phyloP scores from a whole-genome alignment of 2,888 invertebrate species.

The Diabrotica balteata region DNA sequence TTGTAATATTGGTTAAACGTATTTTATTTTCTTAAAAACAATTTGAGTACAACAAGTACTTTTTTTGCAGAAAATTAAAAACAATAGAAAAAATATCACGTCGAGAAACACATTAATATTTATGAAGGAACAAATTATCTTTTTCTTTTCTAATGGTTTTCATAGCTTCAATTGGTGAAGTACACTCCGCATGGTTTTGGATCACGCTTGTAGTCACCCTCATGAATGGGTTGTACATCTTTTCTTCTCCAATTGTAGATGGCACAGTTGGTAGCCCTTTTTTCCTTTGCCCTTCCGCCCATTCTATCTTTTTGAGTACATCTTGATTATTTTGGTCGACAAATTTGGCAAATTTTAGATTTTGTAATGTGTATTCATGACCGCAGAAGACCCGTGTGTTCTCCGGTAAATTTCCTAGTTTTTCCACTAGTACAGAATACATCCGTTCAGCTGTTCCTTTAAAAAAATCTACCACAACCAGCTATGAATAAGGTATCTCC shows the following conservation, averaged over 20 bases:
- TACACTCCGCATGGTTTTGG: conserved; percentile 70
- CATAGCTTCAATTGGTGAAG: conserved; percentile 79
- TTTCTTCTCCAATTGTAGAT: conserved; percentile 90
- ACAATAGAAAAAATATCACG: too few relatives aligned
- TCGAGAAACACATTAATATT: neutral
- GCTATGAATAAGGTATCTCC: conserved; percentile 96
- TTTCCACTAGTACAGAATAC: conserved; percentile 82
- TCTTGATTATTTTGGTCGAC: conserved; percentile 86
- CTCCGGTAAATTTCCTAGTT: conserved; percentile 81
- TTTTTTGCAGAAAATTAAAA: too few relatives aligned
- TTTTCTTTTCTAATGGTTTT: conserved; percentile 79
- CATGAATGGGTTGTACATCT: conserved; percentile 93
- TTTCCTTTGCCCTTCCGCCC: conserved; percentile 73
- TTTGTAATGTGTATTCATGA: conserved; percentile 93
- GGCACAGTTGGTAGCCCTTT: conserved; percentile 82
- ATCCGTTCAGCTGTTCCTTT: conserved; percentile 97
- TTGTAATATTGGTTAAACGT: too few relatives aligned
- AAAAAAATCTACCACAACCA: conserved; percentile 97
- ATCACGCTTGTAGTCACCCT: conserved; percentile 73
- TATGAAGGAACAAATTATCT: conserved; percentile 61
- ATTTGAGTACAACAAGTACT: too few relatives aligned
- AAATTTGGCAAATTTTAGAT: conserved; percentile 84
- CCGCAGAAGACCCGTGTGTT: conserved; percentile 94
- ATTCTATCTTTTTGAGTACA: conserved; percentile 72
- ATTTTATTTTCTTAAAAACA: too few relatives aligned